Base-by-base conservation (phyloP, 1,140 invertebrate genomes). In the Piezodorus guildinii region DNA sequence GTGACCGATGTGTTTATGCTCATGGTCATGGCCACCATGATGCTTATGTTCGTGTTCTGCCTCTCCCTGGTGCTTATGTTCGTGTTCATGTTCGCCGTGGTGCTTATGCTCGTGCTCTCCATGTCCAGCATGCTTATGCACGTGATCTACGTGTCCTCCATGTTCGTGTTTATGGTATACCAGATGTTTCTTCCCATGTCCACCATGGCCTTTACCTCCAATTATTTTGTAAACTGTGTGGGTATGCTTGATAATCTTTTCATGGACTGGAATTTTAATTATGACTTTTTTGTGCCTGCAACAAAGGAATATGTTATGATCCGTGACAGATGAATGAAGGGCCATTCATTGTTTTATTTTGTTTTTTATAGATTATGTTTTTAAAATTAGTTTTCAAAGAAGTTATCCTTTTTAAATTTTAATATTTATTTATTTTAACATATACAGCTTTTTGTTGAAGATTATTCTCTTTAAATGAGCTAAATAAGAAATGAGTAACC, bases 141-240 rank as follows among this genome's bases (percentile, higher is more conserved):
- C 21, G 21, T 62, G 60, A n/a, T 62, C 60, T 12, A 49, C 60
- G 25, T 62, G 60, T 19, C 60, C 60, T 27, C 21, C 45, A 51
- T 62, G 60, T 23, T 62, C 60, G 45, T 62, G 60, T 21, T 62
- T 62, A 23, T 60, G 58, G 30, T 34, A 39, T 10, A 44, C 58
- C 5, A 17, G 4, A 14, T 56, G 52, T n/a, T 56, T 56, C 52
- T 56, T 56, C 15, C 52, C 52, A 25, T 25, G 19, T 1, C 23
- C 52, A 56, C 23, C 52, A 23, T 56, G 52, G 1, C 52, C 52
- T 10, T 56, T 56, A 9, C 52, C 52, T n/a, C 45, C 45, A 10
- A 83, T 74, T 1, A 82, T 78, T 68, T 82, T 83, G 69, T 79
- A 82, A 12, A 84, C 75, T 0, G 81, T 83, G 69, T 83, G 82